Conservation (phyloP, 2,888 invertebrate species). For the Lithophane ornitopus region DNA sequence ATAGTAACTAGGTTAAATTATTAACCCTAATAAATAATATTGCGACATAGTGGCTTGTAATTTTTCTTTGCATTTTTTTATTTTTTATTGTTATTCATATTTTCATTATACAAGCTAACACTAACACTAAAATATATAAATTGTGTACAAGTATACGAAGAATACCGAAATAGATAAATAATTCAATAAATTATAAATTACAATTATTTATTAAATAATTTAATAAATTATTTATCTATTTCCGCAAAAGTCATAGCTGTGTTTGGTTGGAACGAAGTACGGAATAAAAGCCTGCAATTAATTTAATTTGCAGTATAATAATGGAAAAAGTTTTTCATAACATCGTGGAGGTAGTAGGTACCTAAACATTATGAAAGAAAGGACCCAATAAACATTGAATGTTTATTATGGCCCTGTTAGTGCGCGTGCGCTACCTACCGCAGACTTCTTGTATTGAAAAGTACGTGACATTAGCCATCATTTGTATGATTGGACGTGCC, state of each 20-base stretch:
- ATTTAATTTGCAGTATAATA: neutral
- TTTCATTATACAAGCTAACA: too few species aligned
- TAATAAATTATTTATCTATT: neutral
- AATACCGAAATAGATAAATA: too few species aligned
- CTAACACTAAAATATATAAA: too few species aligned
- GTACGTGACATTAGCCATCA: conserved; percentile 34
- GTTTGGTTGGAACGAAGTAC: neutral
- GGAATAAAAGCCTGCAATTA: neutral
- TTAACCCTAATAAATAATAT: neutral
- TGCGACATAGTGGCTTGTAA: neutral
- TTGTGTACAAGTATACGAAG: too few species aligned
- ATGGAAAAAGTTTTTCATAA: neutral
- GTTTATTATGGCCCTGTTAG: conserved; percentile 18
- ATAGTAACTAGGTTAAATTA: too few species aligned
- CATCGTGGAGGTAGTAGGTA: neutral
- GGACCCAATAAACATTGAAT: conserved; percentile 4
- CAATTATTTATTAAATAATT: too few species aligned
- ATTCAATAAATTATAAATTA: too few species aligned
- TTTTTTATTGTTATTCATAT: too few species aligned
- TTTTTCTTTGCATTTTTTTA: too few species aligned
- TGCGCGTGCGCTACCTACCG: conserved; percentile 42
- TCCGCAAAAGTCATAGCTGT: neutral
- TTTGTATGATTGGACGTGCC: conserved; percentile 18
- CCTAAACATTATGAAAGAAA: neutral
- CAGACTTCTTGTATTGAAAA: conserved; percentile 31